Evolutionary conservation across 2,113 vertebrate species (phyloP).

Genomic region (Papio anubis): DNA sequence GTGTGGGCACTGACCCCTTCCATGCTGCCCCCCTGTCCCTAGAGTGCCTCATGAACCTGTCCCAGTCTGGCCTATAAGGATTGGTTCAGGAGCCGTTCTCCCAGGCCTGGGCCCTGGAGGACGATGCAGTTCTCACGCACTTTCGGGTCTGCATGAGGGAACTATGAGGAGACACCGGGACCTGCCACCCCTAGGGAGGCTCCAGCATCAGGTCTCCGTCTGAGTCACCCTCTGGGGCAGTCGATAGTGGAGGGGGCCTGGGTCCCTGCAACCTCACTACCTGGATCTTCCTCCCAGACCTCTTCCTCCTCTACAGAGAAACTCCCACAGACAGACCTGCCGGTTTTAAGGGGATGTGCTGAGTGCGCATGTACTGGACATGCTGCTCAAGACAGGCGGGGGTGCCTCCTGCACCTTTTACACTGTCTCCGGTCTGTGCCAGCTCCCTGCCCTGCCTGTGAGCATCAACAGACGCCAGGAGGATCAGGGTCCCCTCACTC

Average conservation of each 20-base stretch:
- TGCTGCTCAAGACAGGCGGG: too few relatives aligned
- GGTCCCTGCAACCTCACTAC: too few relatives aligned
- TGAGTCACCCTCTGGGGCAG: too few relatives aligned
- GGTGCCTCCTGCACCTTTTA: too few relatives aligned
- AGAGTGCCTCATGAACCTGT: too few relatives aligned
- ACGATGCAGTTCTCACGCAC: constrained; percentile 89
- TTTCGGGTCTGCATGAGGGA: constrained; percentile 85
- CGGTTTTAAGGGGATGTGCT: not conserved
- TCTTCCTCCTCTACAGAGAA: not conserved
- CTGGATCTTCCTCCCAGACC: too few relatives aligned
- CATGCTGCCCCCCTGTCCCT: too few relatives aligned
- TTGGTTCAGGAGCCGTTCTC: constrained; percentile 90
- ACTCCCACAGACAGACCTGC: not conserved
- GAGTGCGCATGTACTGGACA: not conserved
- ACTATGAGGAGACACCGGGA: too few relatives aligned
- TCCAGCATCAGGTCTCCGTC: too few relatives aligned
- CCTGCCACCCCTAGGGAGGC: too few relatives aligned
- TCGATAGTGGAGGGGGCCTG: too few relatives aligned
- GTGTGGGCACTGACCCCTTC: not conserved
- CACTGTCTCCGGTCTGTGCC: not conserved
- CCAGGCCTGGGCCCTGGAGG: constrained; percentile 85
- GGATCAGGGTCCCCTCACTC: not conserved
- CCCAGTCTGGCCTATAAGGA: constrained; percentile 83
- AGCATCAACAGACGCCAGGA: not conserved
- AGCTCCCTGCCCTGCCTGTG: too few relatives aligned